Evolutionary conservation across 92 coral and sea anemone species (phyloP), one percentile per base, ranked within the genome.

Genomic region (Umimayanthus kanabou): DNA sequence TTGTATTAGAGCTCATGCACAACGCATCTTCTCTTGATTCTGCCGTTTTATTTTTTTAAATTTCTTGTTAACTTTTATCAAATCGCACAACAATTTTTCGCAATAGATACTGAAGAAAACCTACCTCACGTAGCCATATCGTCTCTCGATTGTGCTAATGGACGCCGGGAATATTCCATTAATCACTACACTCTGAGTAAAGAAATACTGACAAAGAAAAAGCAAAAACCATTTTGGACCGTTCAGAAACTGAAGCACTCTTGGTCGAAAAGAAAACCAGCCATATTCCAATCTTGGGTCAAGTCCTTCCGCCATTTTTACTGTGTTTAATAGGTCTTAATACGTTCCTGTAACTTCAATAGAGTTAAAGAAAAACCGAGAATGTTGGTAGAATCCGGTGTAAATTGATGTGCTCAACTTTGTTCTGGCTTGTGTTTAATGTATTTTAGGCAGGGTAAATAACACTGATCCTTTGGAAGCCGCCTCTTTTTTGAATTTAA

Each of bases 91-190:
- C 7, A 4, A 25, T 69, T 8, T 39, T 10, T 33, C 28, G 10
- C 74, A 20, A 3, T 30, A 23, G 47, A 29, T 45, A 49, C 49
- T 37, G 30, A 85, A 33, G 14, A n/a, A 37, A 33, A 33, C 91
- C 74, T 7, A 95, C 98, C 98, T 95, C 39, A 95, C 73, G 85
- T 85, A 90, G 28, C 95, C 96, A 85, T 90, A 95, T 42, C 96
- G 91, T 79, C 86, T 93, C 90, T 95, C 96, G 28, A 93, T 92
- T 30, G 98, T 95, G 65, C 95, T 93, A n/a, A 93, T 92, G 4
- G 96, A 90, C 0, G 93, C 98, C 13, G 98, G 93, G 72, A 86
- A 95, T 14, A 92, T 89, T 0, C 98, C 98, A 79, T 93, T 93
- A 1, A 92, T 89, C 1, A 93, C 93, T 40, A 95, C 90, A 55